A percentile compares a stretch with the other conserved stretches of the same genome.
phyloP scores from a whole-genome alignment of 2,113 vertebrate species.

The Crotalus tigris region DNA sequence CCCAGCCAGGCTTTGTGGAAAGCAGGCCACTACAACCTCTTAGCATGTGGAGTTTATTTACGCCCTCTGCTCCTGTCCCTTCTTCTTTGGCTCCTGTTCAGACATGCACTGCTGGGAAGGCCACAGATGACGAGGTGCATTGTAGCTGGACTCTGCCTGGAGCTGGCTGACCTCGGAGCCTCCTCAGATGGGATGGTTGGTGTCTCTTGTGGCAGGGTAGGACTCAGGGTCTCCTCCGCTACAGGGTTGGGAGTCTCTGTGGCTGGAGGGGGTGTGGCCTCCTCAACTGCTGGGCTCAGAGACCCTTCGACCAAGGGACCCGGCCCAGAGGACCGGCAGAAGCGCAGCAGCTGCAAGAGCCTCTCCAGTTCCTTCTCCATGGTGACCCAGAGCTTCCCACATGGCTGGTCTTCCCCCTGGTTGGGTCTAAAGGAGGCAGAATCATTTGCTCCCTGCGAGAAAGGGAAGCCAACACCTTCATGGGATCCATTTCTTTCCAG shows the following conservation, averaged over 20 bases:
- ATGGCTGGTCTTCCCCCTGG: background rate
- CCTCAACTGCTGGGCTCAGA: background rate
- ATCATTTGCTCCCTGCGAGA: background rate
- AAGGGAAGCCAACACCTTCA: background rate
- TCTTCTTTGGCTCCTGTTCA: background rate
- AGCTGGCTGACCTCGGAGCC: background rate
- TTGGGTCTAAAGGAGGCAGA: background rate
- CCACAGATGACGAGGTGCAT: background rate
- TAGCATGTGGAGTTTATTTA: background rate
- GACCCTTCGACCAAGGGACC: background rate
- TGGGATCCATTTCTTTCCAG: background rate
- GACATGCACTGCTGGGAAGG: background rate
- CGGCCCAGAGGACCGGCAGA: background rate
- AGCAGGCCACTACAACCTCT: background rate
- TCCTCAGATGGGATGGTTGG: background rate
- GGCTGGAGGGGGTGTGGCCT: background rate
- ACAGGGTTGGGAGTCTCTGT: background rate
- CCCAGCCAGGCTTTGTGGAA: background rate
- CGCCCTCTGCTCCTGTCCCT: background rate
- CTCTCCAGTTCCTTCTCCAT: constrained; percentile 2
- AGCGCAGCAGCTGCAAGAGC: background rate
- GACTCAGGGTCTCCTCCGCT: background rate
- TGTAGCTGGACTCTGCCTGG: background rate
- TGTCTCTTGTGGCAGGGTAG: background rate
- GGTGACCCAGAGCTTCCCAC: background rate